Evolutionary conservation across 2,113 vertebrate genomes (phyloP).

Genomic region (Colaptes auratus): DNA sequence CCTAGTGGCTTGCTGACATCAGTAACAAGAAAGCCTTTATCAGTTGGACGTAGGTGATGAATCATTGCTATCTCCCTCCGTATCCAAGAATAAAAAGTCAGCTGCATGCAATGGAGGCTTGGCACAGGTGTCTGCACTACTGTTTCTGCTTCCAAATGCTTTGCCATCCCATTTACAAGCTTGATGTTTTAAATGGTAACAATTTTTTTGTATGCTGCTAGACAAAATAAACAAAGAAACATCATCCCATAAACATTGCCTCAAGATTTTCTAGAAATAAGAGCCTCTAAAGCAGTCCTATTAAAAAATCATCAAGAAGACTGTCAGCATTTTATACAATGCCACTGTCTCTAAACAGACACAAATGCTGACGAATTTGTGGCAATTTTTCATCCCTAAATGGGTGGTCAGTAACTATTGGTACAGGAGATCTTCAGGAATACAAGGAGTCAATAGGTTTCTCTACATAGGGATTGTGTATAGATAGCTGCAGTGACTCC

Average conservation of each 20-base stretch:
- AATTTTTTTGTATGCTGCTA: not conserved
- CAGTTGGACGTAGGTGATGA: not conserved
- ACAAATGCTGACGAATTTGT: not conserved
- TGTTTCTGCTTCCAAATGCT: slow-evolving; percentile 6
- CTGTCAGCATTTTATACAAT: not conserved
- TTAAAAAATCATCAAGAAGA: not conserved
- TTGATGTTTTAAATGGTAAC: not conserved
- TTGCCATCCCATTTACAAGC: not conserved
- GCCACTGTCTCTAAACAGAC: not conserved
- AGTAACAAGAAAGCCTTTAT: slow-evolving; percentile 13
- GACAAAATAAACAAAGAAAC: slow-evolving; percentile 19
- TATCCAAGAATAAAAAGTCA: not conserved
- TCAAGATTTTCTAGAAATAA: not conserved
- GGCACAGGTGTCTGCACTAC: slow-evolving; percentile 6
- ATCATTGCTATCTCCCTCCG: not conserved
- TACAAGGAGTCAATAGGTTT: not conserved
- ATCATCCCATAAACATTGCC: not conserved
- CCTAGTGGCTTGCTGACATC: slow-evolving; percentile 4
- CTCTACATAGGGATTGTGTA: not conserved
- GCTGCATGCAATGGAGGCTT: not conserved
- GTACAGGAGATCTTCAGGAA: not conserved
- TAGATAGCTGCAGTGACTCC: not conserved
- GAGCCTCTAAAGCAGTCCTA: not conserved
- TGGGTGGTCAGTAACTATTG: not conserved
- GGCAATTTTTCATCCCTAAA: not conserved